These are phyloP conservation scores for Tanaodytes sp. DNA, from an alignment of 2,888 invertebrate species.

Conservation along the genomic window DNA sequence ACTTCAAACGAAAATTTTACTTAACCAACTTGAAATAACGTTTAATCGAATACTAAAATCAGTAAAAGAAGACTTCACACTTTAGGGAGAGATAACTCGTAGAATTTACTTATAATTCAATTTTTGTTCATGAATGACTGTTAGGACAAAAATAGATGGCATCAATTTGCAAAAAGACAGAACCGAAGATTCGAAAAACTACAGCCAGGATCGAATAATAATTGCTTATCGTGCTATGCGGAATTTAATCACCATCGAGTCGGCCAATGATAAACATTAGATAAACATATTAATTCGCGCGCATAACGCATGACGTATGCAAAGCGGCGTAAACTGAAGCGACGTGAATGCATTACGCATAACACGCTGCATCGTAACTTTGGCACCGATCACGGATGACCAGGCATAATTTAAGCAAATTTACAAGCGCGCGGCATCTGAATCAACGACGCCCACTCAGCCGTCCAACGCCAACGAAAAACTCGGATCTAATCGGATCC, in stretches of 20 bases:
- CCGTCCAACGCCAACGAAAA: constrained; percentile 12
- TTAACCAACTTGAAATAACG: too few species aligned
- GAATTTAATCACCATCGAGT: constrained; percentile 3
- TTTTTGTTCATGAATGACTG: too few species aligned
- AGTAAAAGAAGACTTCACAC: too few species aligned
- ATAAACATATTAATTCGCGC: constrained; percentile 19
- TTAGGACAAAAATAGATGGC: too few species aligned
- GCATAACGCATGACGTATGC: constrained; percentile 18
- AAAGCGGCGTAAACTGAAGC: constrained; percentile 20
- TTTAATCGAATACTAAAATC: too few species aligned
- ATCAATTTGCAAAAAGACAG: too few species aligned
- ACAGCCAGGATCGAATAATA: too few species aligned
- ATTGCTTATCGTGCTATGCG: too few species aligned
- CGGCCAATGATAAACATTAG: constrained; percentile 10
- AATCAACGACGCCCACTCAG: constrained; percentile 6
- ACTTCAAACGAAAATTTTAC: too few species aligned
- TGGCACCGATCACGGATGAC: constrained; percentile 21
- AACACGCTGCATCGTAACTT: constrained; percentile 20
- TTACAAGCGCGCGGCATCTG: constrained; percentile 9
- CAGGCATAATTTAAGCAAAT: constrained; percentile 40
- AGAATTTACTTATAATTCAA: too few species aligned
- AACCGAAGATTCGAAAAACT: too few species aligned
- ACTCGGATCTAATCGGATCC: constrained; percentile 15
- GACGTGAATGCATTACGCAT: constrained; percentile 27
- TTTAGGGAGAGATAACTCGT: too few species aligned